phyloP scores from a whole-genome alignment of 2,888 invertebrate species.

The Drosophila prostipennis region DNA sequence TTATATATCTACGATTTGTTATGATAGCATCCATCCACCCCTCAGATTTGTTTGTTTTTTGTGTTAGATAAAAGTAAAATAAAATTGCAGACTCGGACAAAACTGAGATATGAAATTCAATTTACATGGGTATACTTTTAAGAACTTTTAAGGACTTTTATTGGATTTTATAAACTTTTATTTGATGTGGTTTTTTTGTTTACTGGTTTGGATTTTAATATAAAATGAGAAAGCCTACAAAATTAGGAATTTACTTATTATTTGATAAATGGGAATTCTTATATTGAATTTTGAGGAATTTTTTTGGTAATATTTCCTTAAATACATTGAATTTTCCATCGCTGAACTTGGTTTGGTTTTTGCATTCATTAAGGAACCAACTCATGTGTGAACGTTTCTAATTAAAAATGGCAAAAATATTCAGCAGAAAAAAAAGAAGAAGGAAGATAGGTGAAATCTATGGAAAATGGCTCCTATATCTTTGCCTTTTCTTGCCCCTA shows the following conservation, averaged over 20 bases:
- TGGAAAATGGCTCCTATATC: conserved; percentile 17
- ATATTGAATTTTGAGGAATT: too few species aligned
- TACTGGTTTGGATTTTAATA: background rate
- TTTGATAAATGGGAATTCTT: too few species aligned
- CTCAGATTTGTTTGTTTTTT: background rate
- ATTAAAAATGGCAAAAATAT: conserved; percentile 82
- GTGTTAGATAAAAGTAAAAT: conserved; percentile 4
- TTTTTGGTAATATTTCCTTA: too few species aligned
- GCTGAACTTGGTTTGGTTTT: conserved; percentile 51
- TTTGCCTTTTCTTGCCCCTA: conserved; percentile 2
- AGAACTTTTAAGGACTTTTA: background rate
- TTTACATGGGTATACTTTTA: conserved; percentile 4
- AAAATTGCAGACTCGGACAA: conserved; percentile 15
- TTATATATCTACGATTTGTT: conserved; percentile 14
- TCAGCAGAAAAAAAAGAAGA: conserved; percentile 17
- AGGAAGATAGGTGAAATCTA: conserved; percentile 3
- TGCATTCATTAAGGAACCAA: conserved; percentile 77
- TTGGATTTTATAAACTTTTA: background rate
- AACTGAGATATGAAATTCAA: conserved; percentile 13
- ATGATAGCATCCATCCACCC: conserved; percentile 20
- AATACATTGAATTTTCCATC: conserved; percentile 30
- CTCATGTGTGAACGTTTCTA: conserved; percentile 82
- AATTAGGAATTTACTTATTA: too few species aligned
- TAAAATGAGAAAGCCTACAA: too few species aligned
- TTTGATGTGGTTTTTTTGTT: background rate